Percentiles rank a stretch among this genome's conserved stretches.
These are phyloP conservation scores for Potamarius usumacintae DNA, from an alignment of 2,113 vertebrate species.

Conservation along the genomic window DNA sequence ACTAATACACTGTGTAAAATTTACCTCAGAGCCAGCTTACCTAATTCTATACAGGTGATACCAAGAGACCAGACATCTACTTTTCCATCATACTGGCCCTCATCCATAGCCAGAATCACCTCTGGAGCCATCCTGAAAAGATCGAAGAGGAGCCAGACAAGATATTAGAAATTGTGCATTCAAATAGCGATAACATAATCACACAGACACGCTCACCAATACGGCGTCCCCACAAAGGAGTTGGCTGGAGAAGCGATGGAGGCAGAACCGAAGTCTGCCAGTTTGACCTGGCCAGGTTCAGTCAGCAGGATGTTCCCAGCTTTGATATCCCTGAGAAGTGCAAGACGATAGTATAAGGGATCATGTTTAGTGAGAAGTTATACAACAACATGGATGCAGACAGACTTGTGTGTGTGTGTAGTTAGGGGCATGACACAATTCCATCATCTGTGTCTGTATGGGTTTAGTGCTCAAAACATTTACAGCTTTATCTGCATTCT, in stretches of 20 bases:
- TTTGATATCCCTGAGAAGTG: constrained; percentile 74
- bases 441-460: not conserved
- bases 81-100: constrained; percentile 82
- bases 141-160: not conserved
- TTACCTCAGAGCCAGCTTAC: constrained; percentile 53
- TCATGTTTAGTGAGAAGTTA: not conserved
- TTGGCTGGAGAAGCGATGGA: constrained; percentile 81
- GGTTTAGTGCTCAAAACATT: not conserved
- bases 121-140: constrained; percentile 79
- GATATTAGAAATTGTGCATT: not conserved
- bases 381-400: not conserved
- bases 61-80: constrained; percentile 83
- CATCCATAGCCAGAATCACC: constrained; percentile 83
- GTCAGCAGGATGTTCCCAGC: constrained; percentile 81
- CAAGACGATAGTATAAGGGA: not conserved
- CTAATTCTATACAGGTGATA: constrained; percentile 81
- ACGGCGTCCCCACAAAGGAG: constrained; percentile 81
- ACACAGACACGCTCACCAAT: constrained; percentile 65
- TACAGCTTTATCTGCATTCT: not conserved
- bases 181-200: not conserved
- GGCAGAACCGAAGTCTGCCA: constrained; percentile 80
- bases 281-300: constrained; percentile 79
- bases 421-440: not conserved
- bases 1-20: not conserved
- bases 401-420: too few relatives aligned